These are phyloP conservation scores for Ictalurus punctatus DNA, from an alignment of 2,113 vertebrate species.

Conservation along the genomic window DNA sequence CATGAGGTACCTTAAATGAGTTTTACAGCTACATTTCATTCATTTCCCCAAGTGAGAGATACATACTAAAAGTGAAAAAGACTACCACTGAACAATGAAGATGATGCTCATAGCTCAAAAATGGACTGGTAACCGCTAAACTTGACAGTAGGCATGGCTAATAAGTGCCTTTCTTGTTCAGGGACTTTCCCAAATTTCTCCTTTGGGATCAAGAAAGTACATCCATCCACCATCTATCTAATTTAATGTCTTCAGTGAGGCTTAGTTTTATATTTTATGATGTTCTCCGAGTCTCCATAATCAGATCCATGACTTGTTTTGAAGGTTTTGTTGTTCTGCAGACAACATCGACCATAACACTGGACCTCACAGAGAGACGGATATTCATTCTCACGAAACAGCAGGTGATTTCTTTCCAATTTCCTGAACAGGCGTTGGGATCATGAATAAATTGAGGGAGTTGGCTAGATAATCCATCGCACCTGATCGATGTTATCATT, in stretches of 20 bases:
- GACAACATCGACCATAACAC: background rate
- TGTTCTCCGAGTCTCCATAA: background rate
- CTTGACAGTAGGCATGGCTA: background rate
- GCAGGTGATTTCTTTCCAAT: background rate
- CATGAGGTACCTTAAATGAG: background rate
- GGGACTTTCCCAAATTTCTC: background rate
- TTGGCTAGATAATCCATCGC: background rate
- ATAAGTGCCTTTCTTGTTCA: background rate
- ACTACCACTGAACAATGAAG: background rate
- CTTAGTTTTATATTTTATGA: background rate
- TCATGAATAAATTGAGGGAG: background rate
- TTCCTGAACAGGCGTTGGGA: conserved; percentile 1
- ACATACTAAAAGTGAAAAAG: background rate
- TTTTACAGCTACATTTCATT: background rate
- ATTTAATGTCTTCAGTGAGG: too few species aligned
- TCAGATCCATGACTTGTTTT: conserved; percentile 15
- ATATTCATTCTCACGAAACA: background rate
- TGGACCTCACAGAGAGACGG: conserved; percentile 4
- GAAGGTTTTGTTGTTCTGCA: background rate
- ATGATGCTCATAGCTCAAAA: background rate
- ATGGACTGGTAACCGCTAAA: background rate
- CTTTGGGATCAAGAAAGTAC: background rate
- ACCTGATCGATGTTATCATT: background rate
- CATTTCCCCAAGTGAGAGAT: background rate
- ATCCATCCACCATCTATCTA: background rate